phyloP scores from a whole-genome alignment of 2,888 invertebrate species.

The Coecobrya sp. region DNA sequence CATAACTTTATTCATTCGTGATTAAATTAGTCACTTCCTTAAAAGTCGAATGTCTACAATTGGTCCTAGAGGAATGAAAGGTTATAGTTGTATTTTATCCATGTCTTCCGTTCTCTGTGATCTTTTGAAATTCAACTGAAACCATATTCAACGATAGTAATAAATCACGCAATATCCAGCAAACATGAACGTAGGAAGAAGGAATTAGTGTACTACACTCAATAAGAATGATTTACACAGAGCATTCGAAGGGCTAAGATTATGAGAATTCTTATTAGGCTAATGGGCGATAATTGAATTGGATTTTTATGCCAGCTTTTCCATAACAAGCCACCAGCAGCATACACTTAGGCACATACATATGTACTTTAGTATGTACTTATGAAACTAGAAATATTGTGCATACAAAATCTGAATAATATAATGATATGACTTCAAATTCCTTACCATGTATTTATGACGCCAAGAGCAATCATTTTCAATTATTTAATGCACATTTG shows the following conservation, averaged over 20 bases:
- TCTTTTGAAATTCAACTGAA: not conserved
- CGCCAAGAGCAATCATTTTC: too few relatives aligned
- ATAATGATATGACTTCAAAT: too few relatives aligned
- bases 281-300: constrained; percentile 17
- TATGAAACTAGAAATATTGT: too few relatives aligned
- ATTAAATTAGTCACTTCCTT: not conserved
- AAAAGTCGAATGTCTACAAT: not conserved
- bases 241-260: not conserved
- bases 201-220: not conserved
- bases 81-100: too few relatives aligned
- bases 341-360: too few relatives aligned
- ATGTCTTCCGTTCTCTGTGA: too few relatives aligned
- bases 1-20: not conserved
- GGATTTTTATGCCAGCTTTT: not conserved
- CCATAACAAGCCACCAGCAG: not conserved
- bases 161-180: not conserved
- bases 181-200: not conserved
- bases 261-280: constrained; percentile 15
- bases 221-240: not conserved
- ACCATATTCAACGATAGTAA: too few relatives aligned
- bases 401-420: too few relatives aligned
- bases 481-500: too few relatives aligned
- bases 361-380: too few relatives aligned
- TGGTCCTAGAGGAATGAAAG: not conserved
- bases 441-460: too few relatives aligned